phyloP scores from a whole-genome alignment of 2,113 vertebrate species.

The Climacteris rufus region DNA sequence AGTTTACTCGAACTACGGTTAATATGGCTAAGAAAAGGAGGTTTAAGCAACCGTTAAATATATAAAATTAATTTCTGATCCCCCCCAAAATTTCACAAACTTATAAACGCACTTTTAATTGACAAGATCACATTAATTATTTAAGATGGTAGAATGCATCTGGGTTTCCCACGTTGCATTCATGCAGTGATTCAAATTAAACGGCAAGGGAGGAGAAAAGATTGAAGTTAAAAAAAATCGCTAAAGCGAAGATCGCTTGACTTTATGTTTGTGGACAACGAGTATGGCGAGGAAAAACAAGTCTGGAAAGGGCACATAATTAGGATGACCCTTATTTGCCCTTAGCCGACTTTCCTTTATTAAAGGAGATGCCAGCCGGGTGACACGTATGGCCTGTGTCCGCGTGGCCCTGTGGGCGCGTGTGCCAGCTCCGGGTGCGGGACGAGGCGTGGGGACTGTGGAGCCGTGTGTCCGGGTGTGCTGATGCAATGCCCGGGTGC shows the following conservation, averaged over 20 bases:
- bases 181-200: background rate
- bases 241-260: background rate
- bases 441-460: background rate
- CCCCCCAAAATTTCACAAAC: background rate
- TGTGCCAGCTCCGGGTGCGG: background rate
- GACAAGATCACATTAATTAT: background rate
- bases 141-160: background rate
- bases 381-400: constrained; percentile 6
- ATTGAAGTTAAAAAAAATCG: background rate
- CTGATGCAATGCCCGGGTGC: constrained; percentile 49
- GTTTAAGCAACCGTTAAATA: background rate
- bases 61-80: background rate
- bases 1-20: background rate
- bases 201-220: background rate
- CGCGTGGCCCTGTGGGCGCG: background rate
- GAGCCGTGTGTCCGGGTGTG: constrained; percentile 26
- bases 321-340: constrained; percentile 30
- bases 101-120: background rate
- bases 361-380: background rate
- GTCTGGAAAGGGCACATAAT: background rate
- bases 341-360: background rate
- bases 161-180: background rate
- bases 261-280: background rate
- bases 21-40: background rate
- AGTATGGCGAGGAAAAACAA: background rate